These are phyloP conservation scores for Beris morrisii DNA, from an alignment of 2,888 invertebrate species.

Conservation along the genomic window DNA sequence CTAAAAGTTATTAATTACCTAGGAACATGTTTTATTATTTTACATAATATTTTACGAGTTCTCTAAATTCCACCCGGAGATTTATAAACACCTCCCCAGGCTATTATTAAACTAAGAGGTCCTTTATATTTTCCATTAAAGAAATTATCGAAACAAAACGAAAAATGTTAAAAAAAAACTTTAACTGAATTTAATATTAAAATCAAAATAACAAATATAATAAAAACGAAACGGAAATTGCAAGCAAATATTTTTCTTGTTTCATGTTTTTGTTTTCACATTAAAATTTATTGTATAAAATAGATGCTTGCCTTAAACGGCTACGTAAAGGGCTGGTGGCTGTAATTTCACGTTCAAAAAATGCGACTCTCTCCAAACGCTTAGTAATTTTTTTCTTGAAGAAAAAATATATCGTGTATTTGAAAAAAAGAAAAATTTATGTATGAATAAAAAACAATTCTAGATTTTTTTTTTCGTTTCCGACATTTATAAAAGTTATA, in stretches of 20 bases:
- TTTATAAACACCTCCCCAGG: background rate
- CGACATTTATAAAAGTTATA: no score
- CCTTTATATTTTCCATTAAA: background rate
- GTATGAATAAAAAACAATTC: background rate
- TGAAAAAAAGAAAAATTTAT: background rate
- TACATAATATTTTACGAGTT: no score
- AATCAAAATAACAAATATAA: constrained; percentile 8
- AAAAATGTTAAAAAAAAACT: background rate
- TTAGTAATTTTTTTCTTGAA: constrained; percentile 40
- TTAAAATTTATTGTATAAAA: constrained; percentile 4
- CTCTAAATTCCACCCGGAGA: no score
- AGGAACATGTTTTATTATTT: no score
- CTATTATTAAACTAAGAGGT: background rate
- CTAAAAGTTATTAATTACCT: no score
- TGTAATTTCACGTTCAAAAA: constrained; percentile 39
- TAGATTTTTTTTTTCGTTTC: background rate
- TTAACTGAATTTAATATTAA: constrained; percentile 17
- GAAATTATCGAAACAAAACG: background rate
- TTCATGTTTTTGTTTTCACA: constrained; percentile 1
- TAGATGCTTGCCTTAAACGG: constrained; percentile 42
- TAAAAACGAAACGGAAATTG: constrained; percentile 9
- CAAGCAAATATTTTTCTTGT: constrained; percentile 2
- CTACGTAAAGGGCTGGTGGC: constrained; percentile 39
- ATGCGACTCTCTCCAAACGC: constrained; percentile 42
- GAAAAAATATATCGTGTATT: constrained; percentile 26